Evolutionary conservation across 2,113 vertebrate genomes (phyloP), one percentile per base, ranked within the genome.

Genomic region (Hydrolagus affinis): DNA sequence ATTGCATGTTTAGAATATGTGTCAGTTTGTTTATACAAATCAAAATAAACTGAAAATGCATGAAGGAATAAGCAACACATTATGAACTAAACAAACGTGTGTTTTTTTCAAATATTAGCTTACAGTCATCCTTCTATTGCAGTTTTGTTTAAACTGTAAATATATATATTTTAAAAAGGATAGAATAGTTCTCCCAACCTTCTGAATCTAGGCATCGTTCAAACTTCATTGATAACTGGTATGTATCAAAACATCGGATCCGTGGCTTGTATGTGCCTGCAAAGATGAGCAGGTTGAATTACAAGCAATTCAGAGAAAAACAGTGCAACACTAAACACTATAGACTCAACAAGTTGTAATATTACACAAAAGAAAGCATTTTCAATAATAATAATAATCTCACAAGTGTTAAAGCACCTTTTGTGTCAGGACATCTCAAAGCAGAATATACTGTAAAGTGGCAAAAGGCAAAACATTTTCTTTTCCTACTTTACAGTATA

Each of bases 151-250:
- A 75, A 75, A 56, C 9, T 1, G 7, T 44, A 57, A 56, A 17
- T 3, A 25, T 44, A 8, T 28, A 80, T 66, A 1, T 19, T 17
- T 17, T 66, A 83, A 66, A 4, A 12, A 44, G 64, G 19, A 66
- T 15, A 56, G 3, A 78, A n/a, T 25, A 60, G 69, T 80, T 60
- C 87, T 86, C 92, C 94, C 90, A 85, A 98, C 97, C 94, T 86
- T 99, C 98, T 4, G 97, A 96, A 90, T 98, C 97, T 89, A 99
- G 92, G 89, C 97, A 98, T 69, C 97, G 94, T 90, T 99, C 97
- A 92, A 99, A 99, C 89, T 99, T 99, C 92, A 97, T 91, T 73
- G 98, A 99, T 87, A 99, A 89, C 69, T 99, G 97, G 88, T 95
- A 96, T 7, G 97, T 96, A 90, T 98, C 97, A 25, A 95, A 99